A percentile compares a stretch with the other conserved stretches of the same genome.
phyloP scores from a whole-genome alignment of 2,113 vertebrate genomes.

The Columbina picui region DNA sequence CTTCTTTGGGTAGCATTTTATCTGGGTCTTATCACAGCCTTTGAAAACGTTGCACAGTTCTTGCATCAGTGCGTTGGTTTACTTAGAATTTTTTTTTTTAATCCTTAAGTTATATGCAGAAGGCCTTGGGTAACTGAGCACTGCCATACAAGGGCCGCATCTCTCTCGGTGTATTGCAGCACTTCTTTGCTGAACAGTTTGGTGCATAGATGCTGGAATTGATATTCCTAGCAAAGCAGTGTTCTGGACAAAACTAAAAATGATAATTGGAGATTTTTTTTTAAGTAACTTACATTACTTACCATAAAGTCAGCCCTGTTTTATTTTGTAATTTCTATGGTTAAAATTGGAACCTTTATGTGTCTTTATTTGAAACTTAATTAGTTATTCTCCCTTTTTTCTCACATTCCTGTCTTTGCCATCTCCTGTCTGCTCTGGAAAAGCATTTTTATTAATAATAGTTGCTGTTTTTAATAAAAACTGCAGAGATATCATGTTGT shows the following conservation, averaged over 20 bases:
- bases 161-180: background rate
- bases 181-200: background rate
- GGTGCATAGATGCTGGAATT: background rate
- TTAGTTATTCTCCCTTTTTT: background rate
- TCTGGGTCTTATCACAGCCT: background rate
- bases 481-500: fast-evolving
- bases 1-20: background rate
- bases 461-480: background rate
- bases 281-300: background rate
- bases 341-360: background rate
- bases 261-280: background rate
- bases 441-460: background rate
- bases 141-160: background rate
- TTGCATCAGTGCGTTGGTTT: background rate
- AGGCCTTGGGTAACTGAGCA: background rate
- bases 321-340: background rate
- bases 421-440: background rate
- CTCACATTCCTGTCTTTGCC: background rate
- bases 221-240: background rate
- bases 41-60: background rate
- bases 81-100: background rate
- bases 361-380: background rate
- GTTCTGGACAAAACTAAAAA: background rate
- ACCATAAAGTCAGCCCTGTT: background rate
- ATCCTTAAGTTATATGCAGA: background rate